Conservation (phyloP, 2,888 invertebrate species). For the Synanthedon tipuliformis region DNA sequence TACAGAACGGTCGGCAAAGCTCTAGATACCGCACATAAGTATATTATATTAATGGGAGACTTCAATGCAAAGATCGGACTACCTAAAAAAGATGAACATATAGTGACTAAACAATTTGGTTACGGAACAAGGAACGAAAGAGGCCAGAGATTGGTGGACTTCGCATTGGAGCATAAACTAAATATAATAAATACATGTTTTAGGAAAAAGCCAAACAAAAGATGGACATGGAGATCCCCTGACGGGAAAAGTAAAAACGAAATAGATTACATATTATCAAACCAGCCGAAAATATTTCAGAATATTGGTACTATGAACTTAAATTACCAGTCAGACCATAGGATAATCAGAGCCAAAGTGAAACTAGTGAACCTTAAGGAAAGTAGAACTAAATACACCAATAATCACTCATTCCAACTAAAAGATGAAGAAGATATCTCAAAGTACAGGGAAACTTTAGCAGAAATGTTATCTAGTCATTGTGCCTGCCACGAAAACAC, state of each 20-base stretch:
- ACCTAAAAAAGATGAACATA: background rate
- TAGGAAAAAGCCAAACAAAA: background rate
- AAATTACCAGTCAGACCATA: background rate
- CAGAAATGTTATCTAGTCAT: too few relatives aligned
- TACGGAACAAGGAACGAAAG: background rate
- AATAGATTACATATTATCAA: background rate
- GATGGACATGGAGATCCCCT: background rate
- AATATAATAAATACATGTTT: background rate
- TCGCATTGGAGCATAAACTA: background rate
- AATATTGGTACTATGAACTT: background rate
- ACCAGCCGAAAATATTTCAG: background rate
- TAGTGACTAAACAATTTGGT: background rate
- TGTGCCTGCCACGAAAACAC: too few relatives aligned
- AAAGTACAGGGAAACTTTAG: too few relatives aligned
- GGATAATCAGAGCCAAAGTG: background rate
- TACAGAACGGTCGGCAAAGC: too few relatives aligned
- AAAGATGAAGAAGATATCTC: too few relatives aligned
- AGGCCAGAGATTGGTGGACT: background rate
- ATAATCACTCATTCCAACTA: too few relatives aligned
- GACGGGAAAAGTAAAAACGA: background rate
- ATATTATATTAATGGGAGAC: background rate
- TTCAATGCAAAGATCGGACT: background rate
- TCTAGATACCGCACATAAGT: too few relatives aligned
- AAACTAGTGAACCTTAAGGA: background rate
- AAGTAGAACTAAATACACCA: background rate